phyloP scores from a whole-genome alignment of 2,888 invertebrate species.

The Chaitophorus viminalis region DNA sequence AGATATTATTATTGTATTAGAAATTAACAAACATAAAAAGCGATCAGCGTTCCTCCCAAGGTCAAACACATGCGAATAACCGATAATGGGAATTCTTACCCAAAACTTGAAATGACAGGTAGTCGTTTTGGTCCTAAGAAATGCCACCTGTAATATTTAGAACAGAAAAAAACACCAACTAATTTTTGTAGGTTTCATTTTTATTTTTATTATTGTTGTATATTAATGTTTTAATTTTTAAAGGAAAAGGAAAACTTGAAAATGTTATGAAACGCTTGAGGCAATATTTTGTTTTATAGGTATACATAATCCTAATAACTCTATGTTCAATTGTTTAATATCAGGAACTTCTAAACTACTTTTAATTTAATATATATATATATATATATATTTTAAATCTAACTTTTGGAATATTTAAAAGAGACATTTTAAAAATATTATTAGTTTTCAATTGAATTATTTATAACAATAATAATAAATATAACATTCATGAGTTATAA shows the following conservation, averaged over 20 bases:
- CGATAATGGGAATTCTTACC: conserved; percentile 59
- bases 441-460: not conserved
- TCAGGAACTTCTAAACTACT: not conserved
- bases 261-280: conserved; percentile 5
- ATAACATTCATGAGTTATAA: not conserved
- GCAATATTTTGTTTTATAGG: not conserved
- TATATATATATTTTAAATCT: not conserved
- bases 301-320: not conserved
- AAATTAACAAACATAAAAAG: conserved; percentile 47
- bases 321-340: not conserved
- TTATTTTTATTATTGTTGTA: conserved; percentile 1
- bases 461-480: not conserved
- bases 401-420: conserved; percentile 50
- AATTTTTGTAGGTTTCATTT: conserved; percentile 32
- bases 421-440: not conserved
- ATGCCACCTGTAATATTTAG: conserved; percentile 62
- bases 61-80: conserved; percentile 58
- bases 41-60: conserved; percentile 46
- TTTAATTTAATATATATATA: too few relatives aligned
- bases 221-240: not conserved
- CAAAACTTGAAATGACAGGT: conserved; percentile 62
- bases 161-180: conserved; percentile 57
- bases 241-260: conserved; percentile 5
- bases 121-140: conserved; percentile 61
- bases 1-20: conserved; percentile 40